Evolutionary conservation across 2,797 vertebrate species (phyloP), one percentile per base, ranked within the genome.

Genomic region (Echiichthys vipera): DNA sequence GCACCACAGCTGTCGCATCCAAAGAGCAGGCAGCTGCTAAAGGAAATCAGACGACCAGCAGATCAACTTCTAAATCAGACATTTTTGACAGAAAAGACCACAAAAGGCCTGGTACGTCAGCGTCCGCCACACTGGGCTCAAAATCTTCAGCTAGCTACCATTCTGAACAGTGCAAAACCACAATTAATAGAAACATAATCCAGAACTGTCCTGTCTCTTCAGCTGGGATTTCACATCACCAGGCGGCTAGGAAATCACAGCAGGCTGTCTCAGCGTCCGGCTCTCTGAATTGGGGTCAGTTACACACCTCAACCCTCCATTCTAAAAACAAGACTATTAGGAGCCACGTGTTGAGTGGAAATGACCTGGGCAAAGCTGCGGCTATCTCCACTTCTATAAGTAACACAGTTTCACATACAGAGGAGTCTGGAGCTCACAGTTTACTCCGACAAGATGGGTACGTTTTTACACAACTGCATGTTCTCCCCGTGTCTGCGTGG

Each of bases 361-460:
- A 40, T 61, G 70, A 83, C 32, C 29, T 13, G 30, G 66, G 43
- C 71, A 56, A 57, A 74, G 74, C 73, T 51, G 56, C 54, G 32
- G 51, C 74, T 22, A 43, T 58, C 3, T 36, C 55, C 2, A 22
- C 14, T 15, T 54, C 63, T 45, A 58, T 56, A 54, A 50, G 51
- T 55, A 72, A 67, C 17, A 7, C 17, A 2, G 27, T 32, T 65
- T 74, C 68, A 32, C 61, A 56, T 24, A 50, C 53, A 49, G 57
- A 40, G 15, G 55, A 68, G 27, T 36, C 72, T 40, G 74, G 15
- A 25, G 59, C 65, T 30, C 37, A 32, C 14, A 14, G 45, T 72
- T 40, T 63, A 64, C 55, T 37, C 62, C 74, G n/a, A 15, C 75
- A 79, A 39, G 70, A 49, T 18, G 64, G 75, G 89, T 90, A 82